Evolutionary conservation across 2,888 invertebrate species (phyloP), one percentile per base, ranked within the genome.

Genomic region (Copidosoma aretas): DNA sequence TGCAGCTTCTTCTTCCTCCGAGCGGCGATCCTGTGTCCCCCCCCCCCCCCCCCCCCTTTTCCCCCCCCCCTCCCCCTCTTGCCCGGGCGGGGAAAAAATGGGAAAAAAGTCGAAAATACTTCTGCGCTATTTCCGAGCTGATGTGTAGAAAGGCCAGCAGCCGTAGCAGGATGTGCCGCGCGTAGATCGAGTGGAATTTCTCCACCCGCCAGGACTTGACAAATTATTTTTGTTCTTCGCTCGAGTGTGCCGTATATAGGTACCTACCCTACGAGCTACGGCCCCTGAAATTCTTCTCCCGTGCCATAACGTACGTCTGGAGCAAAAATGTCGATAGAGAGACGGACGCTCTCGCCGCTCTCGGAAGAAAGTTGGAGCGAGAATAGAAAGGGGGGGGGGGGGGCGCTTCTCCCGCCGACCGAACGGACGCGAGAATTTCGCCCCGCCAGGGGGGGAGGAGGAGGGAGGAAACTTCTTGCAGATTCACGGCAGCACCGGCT

Each of bases 211-310:
- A 51, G 54, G 25, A 53, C 57, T 69, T 64, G 57, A 65, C 61
- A 69, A 65, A 69, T 64, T 69, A 69, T 69, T 69, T 69, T 64
- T 64, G 25, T 57, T 60, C 52, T 63, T 54, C 32, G 32, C 32
- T 32, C 32, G 32, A n/a, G n/a, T n/a, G n/a, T n/a, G n/a, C n/a
- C n/a, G n/a, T n/a, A n/a, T n/a, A n/a, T n/a, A n/a, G n/a, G n/a
- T n/a, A n/a, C n/a, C n/a, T n/a, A n/a, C n/a, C n/a, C n/a, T n/a
- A n/a, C n/a, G n/a, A n/a, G n/a, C n/a, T n/a, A n/a, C n/a, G 32
- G 4, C 8, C 32, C 32, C 32, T 8, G 32, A 8, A 8, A 32
- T 32, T 32, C 32, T 32, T 8, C 32, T 32, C 32, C 32, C 32
- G 3, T 8, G 32, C 32, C 8, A 32, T 32, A 32, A 32, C 4